Evolutionary conservation across 2,888 invertebrate genomes (phyloP).

Genomic region (Diarsia dahlii): DNA sequence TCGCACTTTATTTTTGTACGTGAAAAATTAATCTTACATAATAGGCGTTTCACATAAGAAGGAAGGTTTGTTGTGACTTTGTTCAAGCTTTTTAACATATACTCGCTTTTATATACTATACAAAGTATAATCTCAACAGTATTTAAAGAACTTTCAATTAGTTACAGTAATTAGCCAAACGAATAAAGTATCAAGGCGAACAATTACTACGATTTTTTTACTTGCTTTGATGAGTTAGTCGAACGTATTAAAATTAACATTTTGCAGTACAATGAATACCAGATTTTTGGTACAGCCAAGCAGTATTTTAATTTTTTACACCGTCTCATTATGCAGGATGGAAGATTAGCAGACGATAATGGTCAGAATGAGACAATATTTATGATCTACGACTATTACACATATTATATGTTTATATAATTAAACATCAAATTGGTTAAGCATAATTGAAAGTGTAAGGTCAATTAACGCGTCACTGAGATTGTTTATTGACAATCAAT

Average conservation of each 20-base stretch:
- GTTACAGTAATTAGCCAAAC: conserved; percentile 35
- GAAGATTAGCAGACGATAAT: conserved; percentile 29
- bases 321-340: conserved; percentile 9
- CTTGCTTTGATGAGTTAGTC: conserved; percentile 12
- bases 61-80: no score
- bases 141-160: conserved; percentile 32
- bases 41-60: no score
- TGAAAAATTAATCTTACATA: no score
- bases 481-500: conserved; percentile 7
- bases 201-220: conserved; percentile 14
- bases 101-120: no score
- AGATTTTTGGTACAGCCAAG: background rate
- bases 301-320: background rate
- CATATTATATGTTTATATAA: conserved; percentile 19
- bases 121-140: conserved; percentile 20
- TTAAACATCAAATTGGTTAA: conserved; percentile 47
- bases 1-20: no score
- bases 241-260: conserved; percentile 19
- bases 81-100: no score
- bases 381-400: conserved; percentile 36
- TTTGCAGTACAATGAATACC: conserved; percentile 15
- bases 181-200: conserved; percentile 28
- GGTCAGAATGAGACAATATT: conserved; percentile 26
- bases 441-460: conserved; percentile 25
- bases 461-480: conserved; percentile 41